phyloP scores from a whole-genome alignment of 2,113 vertebrate species.

The Hemicordylus capensis region DNA sequence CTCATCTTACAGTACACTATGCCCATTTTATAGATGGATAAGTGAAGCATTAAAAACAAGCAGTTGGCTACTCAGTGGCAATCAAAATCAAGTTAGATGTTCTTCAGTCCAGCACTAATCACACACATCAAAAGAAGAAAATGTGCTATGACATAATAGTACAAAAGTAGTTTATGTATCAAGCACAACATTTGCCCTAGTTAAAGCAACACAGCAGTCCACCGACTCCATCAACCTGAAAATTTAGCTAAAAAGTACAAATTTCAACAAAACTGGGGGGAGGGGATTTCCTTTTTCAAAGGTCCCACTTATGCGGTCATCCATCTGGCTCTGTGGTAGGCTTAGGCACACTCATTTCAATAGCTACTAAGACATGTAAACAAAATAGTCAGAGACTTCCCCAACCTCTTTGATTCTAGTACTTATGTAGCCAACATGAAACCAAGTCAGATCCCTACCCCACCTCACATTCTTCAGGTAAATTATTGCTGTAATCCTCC shows the following conservation, averaged over 20 bases:
- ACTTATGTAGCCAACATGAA: background rate
- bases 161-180: too few relatives aligned
- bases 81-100: background rate
- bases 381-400: background rate
- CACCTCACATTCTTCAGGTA: background rate
- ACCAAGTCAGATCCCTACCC: background rate
- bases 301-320: background rate
- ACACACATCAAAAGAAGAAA: background rate
- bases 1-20: background rate
- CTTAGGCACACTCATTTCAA: background rate
- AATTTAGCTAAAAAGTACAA: too few relatives aligned
- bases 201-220: background rate
- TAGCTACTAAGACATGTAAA: too few relatives aligned
- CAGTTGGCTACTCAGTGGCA: background rate
- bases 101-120: background rate
- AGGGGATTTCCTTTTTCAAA: background rate
- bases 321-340: background rate
- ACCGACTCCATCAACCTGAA: background rate
- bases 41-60: background rate
- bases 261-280: background rate
- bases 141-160: background rate
- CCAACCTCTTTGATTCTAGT: background rate
- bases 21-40: background rate
- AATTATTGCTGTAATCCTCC: background rate
- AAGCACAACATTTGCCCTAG: background rate